Conservation (phyloP, 2,797 vertebrate genomes). For the Notolepis coatsorum region DNA sequence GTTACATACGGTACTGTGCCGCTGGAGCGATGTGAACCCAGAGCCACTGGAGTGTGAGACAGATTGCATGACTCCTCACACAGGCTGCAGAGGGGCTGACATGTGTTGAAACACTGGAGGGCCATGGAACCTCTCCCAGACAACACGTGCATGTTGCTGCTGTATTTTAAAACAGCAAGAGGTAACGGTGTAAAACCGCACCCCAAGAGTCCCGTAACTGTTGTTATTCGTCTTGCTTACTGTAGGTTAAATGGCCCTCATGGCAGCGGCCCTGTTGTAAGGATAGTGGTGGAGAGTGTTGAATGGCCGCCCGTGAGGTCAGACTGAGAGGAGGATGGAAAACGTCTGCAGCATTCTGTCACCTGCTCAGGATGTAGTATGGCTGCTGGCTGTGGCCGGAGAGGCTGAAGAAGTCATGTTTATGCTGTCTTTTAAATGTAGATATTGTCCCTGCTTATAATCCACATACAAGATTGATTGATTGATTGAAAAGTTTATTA, state of each 20-base stretch:
- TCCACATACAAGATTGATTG: constrained; percentile 44
- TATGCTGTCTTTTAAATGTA: constrained; percentile 32
- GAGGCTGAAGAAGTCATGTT: constrained; percentile 22
- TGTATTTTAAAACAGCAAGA: constrained; percentile 59
- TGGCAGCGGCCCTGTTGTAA: constrained; percentile 35
- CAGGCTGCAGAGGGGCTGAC: constrained; percentile 30
- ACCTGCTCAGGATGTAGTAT: constrained; percentile 2
- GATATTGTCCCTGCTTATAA: constrained; percentile 47
- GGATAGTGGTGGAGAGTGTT: constrained; percentile 20
- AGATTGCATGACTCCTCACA: neutral
- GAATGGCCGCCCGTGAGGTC: constrained; percentile 27
- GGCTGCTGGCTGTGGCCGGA: constrained; percentile 15
- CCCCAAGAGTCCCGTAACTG: constrained; percentile 62
- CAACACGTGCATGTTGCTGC: constrained; percentile 20
- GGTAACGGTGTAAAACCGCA: constrained; percentile 55
- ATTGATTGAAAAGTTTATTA: too few relatives aligned
- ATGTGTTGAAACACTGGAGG: constrained; percentile 50
- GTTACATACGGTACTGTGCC: too few relatives aligned
- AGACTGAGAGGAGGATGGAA: constrained; percentile 44
- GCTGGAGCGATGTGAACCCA: constrained; percentile 10
- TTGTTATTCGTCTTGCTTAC: constrained; percentile 60
- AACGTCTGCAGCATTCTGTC: constrained; percentile 44
- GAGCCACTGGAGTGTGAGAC: neutral
- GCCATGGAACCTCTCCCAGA: constrained; percentile 37
- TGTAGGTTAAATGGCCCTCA: constrained; percentile 56